These are phyloP conservation scores for Lordiphosa collinella DNA, from an alignment of 1,140 invertebrate species.

Conservation along the genomic window DNA sequence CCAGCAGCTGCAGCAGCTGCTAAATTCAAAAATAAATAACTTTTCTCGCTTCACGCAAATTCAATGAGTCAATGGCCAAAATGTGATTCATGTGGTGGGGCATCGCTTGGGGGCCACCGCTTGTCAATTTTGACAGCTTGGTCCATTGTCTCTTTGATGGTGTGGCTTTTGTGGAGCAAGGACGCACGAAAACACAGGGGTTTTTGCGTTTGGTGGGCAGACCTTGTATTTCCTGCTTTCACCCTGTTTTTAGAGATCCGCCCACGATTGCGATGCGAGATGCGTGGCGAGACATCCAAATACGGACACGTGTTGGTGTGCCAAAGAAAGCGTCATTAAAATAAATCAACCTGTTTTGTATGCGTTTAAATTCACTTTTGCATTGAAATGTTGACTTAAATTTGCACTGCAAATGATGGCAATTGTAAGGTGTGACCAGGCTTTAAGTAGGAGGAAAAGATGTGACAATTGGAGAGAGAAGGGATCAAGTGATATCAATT, in stretches of 20 bases:
- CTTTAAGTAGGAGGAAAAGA: background rate
- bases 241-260: conserved; percentile 30
- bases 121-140: conserved; percentile 62
- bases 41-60: conserved; percentile 32
- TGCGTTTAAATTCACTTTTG: conserved; percentile 19
- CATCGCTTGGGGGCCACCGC: conserved; percentile 30
- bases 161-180: conserved; percentile 60
- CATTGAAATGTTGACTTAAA: conserved; percentile 8
- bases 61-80: conserved; percentile 53
- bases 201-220: conserved; percentile 31
- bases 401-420: background rate
- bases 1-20: conserved; percentile 35
- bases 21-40: conserved; percentile 69
- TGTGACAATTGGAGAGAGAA: too few species aligned
- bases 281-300: conserved; percentile 20
- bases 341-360: conserved; percentile 42
- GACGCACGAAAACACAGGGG: conserved; percentile 50
- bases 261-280: conserved; percentile 39
- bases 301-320: conserved; percentile 21
- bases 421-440: background rate
- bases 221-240: conserved; percentile 74
- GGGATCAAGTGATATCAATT: too few species aligned
- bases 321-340: conserved; percentile 54
- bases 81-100: conserved; percentile 48
- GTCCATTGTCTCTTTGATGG: conserved; percentile 40